Evolutionary conservation across 2,888 invertebrate species (phyloP), one percentile per base, ranked within the genome.

Genomic region (Caenorhabditis drosophilae): DNA sequence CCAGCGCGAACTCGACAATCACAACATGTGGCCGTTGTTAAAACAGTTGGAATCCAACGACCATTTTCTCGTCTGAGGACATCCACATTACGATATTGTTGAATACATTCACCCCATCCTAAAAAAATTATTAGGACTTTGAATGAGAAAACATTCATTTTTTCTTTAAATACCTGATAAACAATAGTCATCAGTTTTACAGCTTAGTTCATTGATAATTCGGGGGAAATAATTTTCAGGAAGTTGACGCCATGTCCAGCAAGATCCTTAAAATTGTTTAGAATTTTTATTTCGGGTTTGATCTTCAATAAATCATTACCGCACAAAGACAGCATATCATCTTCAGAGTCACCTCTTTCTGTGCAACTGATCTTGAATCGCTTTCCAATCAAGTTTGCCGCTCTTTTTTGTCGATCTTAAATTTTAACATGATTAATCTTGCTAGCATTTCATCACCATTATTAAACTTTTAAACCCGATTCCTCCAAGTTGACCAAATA

Each of bases 101-200:
- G 81, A 44, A 70, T 62, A 57, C 82, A 82, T n/a, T 69, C 56
- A 16, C 81, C 81, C 79, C 80, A 81, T 7, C 79, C 80, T 79
- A 57, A 49, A 71, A 40, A 4, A 51, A 36, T 3, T 45, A 11
- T 11, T 18, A 36, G 15, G 7, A 7, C n/a, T n/a, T n/a, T n/a
- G n/a, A n/a, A n/a, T n/a, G n/a, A n/a, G n/a, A n/a, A n/a, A n/a
- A n/a, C n/a, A n/a, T n/a, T n/a, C n/a, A n/a, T 11, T 31, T 31
- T 31, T 31, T 31, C 31, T 31, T 31, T 31, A 12, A 12, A 31
- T 31, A 76, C 80, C 80, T 35, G 79, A 80, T 2, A 80, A 60
- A 58, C 80, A 80, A 52, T 56, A 79, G 49, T 79, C 78, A 56
- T 75, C 69, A 38, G 71, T 72, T 20, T 76, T 73, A 54, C 80